Conservation (phyloP, 35 echinoderm and acorn worm species). For the Heliocidaris tuberculata region DNA sequence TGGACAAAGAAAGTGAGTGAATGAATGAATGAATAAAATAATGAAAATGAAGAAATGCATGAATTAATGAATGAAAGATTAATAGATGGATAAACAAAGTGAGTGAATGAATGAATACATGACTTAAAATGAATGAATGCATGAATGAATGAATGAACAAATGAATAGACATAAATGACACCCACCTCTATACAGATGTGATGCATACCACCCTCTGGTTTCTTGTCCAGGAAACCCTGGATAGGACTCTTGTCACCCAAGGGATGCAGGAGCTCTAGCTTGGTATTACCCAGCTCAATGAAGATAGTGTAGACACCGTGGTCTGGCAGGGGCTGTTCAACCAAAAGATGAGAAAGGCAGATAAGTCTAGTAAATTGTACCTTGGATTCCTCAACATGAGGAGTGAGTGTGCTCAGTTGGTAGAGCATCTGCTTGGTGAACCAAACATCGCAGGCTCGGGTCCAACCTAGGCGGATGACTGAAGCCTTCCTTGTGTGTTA, state of each 20-base stretch:
- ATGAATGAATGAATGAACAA: not conserved
- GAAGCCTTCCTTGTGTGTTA: too few species aligned
- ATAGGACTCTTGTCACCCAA: slow-evolving; percentile 90
- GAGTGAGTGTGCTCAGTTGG: too few species aligned
- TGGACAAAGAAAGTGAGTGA: not conserved
- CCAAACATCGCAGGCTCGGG: too few species aligned
- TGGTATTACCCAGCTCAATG: slow-evolving; percentile 82
- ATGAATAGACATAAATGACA: not conserved
- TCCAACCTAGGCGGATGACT: too few species aligned
- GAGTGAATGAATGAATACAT: not conserved
- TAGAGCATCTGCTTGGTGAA: too few species aligned
- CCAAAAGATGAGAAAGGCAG: not conserved
- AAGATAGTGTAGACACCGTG: slow-evolving; percentile 89
- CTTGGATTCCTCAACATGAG: not conserved
- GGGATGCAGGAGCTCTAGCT: slow-evolving; percentile 88
- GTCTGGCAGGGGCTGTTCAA: slow-evolving; percentile 77
- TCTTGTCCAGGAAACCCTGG: slow-evolving; percentile 73
- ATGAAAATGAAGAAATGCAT: not conserved
- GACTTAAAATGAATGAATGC: not conserved
- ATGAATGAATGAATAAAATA: too few species aligned
- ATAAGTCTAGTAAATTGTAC: not conserved
- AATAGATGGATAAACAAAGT: too few species aligned
- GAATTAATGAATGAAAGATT: not conserved
- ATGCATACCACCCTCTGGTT: slow-evolving; percentile 88
- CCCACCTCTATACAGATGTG: slow-evolving; percentile 97